Percentiles rank a stretch among this genome's conserved stretches.
These are phyloP conservation scores for Agrochola macilenta DNA, from an alignment of 2,888 invertebrate genomes.

Conservation along the genomic window DNA sequence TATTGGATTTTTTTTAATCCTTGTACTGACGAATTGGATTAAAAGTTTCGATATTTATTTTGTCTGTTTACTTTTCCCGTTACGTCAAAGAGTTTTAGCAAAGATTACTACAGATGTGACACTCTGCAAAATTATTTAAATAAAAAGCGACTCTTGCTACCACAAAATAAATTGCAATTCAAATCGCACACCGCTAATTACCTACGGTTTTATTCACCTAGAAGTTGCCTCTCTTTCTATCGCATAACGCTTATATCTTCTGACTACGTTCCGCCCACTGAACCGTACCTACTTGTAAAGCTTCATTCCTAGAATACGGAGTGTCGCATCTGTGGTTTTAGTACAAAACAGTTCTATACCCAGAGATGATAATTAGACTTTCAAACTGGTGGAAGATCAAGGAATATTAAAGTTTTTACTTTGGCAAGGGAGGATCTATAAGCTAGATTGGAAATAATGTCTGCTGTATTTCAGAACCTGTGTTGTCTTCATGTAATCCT, in stretches of 20 bases:
- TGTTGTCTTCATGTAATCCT: not conserved
- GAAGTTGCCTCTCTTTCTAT: too few relatives aligned
- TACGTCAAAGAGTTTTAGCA: not conserved
- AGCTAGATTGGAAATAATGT: not conserved
- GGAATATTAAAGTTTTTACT: not conserved
- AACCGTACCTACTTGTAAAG: too few relatives aligned
- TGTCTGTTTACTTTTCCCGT: not conserved
- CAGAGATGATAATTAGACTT: not conserved
- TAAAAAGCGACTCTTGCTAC: too few relatives aligned
- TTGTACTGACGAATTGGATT: slow-evolving; percentile 30
- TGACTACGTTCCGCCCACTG: too few relatives aligned
- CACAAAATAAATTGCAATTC: too few relatives aligned
- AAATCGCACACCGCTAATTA: too few relatives aligned
- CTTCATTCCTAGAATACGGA: too few relatives aligned
- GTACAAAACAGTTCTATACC: not conserved
- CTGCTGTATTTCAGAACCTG: not conserved
- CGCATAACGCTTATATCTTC: too few relatives aligned
- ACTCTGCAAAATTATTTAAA: too few relatives aligned
- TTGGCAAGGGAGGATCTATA: not conserved
- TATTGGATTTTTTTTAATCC: slow-evolving; percentile 49
- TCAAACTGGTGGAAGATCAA: not conserved
- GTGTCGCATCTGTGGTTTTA: not conserved
- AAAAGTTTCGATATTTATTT: slow-evolving; percentile 45
- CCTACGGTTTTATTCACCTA: too few relatives aligned
- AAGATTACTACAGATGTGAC: too few relatives aligned